Conservation (phyloP, 2,113 vertebrate species). For the Brachypodius melanocephalos region DNA sequence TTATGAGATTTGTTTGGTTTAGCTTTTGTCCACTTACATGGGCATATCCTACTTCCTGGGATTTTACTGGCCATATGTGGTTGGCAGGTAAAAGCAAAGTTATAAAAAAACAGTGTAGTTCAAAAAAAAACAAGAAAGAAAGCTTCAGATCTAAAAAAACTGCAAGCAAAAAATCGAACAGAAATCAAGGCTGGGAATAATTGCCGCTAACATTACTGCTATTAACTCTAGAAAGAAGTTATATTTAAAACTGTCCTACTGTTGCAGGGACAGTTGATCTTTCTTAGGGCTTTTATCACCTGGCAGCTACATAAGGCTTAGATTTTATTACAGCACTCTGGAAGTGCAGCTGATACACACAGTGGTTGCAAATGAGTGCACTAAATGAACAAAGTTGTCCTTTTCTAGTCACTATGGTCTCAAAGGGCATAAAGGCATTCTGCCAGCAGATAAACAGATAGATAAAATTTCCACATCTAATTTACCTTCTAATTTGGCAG, state of each 20-base stretch:
- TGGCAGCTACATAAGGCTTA: not conserved
- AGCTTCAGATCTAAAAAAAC: not conserved
- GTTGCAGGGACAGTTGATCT: not conserved
- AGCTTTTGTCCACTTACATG: not conserved
- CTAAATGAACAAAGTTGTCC: not conserved
- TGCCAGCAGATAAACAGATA: not conserved
- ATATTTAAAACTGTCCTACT: not conserved
- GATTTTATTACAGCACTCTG: not conserved
- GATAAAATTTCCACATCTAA: not conserved
- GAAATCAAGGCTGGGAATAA: not conserved
- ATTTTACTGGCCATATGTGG: not conserved
- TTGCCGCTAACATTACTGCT: not conserved
- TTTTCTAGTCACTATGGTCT: not conserved
- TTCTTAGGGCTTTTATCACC: not conserved
- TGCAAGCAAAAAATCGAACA: not conserved
- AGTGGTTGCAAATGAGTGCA: not conserved
- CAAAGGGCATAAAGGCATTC: not conserved
- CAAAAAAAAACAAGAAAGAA: not conserved
- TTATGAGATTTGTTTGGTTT: not conserved
- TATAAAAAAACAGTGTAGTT: not conserved
- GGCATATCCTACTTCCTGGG: not conserved
- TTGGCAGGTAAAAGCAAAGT: not conserved
- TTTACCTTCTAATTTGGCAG: not conserved
- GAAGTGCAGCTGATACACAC: not conserved
- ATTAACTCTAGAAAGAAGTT: not conserved